These are phyloP conservation scores for Dinomys branickii DNA, from an alignment of 2,113 vertebrate species.

Conservation along the genomic window DNA sequence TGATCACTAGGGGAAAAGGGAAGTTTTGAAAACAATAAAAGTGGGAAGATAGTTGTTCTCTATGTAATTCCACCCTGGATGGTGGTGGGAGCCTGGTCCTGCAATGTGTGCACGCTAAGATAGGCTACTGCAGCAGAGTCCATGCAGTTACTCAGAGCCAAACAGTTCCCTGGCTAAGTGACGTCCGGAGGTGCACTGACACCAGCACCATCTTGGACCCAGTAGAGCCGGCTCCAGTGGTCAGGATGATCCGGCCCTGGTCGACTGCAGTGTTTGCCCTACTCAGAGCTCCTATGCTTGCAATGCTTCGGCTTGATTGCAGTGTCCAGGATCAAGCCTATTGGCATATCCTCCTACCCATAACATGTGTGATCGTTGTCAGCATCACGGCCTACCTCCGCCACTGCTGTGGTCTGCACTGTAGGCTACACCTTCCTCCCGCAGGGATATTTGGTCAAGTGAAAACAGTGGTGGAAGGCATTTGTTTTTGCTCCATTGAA, in stretches of 20 bases:
- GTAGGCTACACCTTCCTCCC: not conserved
- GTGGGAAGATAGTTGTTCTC: no score
- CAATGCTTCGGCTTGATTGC: not conserved
- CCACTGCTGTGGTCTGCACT: fast-evolving
- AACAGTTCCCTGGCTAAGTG: not conserved
- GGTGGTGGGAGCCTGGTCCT: not conserved
- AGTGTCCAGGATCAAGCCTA: not conserved
- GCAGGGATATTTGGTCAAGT: not conserved
- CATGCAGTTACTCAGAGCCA: no score
- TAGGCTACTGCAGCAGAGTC: not conserved
- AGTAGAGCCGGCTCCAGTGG: not conserved
- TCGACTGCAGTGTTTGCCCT: not conserved
- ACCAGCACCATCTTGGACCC: fast-evolving
- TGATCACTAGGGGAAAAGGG: not conserved
- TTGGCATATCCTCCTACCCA: not conserved
- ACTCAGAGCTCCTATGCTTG: no score
- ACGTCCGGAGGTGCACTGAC: not conserved
- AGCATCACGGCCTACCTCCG: fast-evolving
- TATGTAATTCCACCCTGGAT: not conserved
- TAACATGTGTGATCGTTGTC: not conserved
- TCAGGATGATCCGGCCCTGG: not conserved
- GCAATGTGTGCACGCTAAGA: no score
- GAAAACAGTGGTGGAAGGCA: not conserved
- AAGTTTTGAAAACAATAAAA: not conserved
- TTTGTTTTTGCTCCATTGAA: not conserved